These are phyloP conservation scores for Falcunculus frontatus DNA, from an alignment of 2,113 vertebrate species.

Conservation along the genomic window DNA sequence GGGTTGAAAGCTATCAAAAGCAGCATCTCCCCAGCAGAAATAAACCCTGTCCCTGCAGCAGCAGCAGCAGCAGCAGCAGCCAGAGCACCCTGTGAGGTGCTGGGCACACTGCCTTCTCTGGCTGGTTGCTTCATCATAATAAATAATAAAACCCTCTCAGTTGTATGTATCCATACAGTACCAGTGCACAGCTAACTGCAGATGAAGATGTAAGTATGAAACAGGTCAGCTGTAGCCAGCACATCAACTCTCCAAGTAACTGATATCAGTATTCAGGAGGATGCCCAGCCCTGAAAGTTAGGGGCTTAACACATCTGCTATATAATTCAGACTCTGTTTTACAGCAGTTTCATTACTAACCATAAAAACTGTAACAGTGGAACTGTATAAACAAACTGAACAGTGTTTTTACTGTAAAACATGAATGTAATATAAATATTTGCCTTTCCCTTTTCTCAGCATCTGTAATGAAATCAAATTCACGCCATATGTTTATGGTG, in stretches of 20 bases:
- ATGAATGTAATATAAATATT: slow-evolving; percentile 83
- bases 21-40: not conserved
- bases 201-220: not conserved
- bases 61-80: not conserved
- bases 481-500: slow-evolving; percentile 79
- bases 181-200: not conserved
- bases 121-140: not conserved
- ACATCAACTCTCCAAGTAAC: not conserved
- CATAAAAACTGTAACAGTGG: slow-evolving; percentile 84
- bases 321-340: slow-evolving; percentile 81
- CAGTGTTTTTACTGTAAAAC: slow-evolving; percentile 86
- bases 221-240: not conserved
- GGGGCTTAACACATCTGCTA: slow-evolving; percentile 77
- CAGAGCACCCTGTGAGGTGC: not conserved
- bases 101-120: not conserved
- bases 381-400: slow-evolving; percentile 88
- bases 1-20: not conserved
- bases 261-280: slow-evolving; percentile 1
- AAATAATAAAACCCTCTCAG: not conserved
- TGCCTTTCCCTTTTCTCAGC: slow-evolving; percentile 79
- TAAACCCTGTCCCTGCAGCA: not conserved
- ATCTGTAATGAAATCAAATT: slow-evolving; percentile 80
- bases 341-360: slow-evolving; percentile 82
- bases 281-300: slow-evolving; percentile 14
- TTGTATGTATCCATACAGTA: not conserved